Conservation (phyloP, 2,113 vertebrate genomes). For the Corythaeola cristata region DNA sequence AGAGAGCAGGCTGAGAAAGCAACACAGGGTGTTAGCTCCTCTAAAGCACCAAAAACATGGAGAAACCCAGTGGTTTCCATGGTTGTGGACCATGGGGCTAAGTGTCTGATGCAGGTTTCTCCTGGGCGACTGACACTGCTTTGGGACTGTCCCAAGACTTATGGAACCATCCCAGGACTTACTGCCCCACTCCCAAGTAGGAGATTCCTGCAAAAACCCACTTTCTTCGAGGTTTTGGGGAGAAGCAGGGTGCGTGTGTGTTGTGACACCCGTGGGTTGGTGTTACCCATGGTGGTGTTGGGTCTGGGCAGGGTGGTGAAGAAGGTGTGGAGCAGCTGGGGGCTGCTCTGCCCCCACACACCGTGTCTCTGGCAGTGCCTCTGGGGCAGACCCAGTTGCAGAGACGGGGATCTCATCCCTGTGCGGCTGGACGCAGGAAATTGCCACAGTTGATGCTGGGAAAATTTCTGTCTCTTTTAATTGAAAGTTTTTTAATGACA, state of each 20-base stretch:
- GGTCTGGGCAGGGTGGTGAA: not conserved
- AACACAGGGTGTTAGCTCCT: fast-evolving
- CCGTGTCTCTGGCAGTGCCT: fast-evolving
- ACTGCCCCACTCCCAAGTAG: fast-evolving
- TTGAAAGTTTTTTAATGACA: not conserved
- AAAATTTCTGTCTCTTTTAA: not conserved
- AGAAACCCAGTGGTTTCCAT: fast-evolving
- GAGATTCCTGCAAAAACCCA: not conserved
- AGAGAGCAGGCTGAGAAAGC: not conserved
- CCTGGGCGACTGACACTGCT: not conserved
- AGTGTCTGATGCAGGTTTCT: not conserved
- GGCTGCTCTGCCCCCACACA: not conserved
- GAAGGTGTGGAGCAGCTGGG: not conserved
- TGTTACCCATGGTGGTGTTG: not conserved
- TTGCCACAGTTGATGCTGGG: fast-evolving
- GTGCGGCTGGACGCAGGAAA: not conserved
- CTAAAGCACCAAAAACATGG: not conserved
- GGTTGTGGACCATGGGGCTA: not conserved
- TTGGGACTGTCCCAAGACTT: not conserved
- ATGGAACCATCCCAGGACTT: not conserved
- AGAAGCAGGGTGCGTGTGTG: not conserved
- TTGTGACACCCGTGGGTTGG: not conserved
- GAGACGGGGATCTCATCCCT: not conserved
- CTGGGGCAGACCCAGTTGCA: fast-evolving
- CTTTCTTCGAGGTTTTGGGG: not conserved